Base-by-base conservation (phyloP, 2,113 vertebrate genomes). In the Rostratula benghalensis region DNA sequence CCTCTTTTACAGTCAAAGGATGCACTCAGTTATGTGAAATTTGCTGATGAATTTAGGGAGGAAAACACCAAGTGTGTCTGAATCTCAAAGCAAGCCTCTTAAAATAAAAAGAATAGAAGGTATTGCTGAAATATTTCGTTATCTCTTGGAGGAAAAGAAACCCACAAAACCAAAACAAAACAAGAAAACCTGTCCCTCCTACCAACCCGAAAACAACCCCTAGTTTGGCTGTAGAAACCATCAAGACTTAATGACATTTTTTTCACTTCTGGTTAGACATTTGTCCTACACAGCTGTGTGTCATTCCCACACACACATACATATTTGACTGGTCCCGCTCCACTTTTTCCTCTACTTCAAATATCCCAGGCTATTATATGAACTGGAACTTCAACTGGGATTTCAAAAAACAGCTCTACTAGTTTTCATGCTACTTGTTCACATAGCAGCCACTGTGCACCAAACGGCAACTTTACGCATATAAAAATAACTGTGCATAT, bases 31-130 rank as follows among this genome's bases (percentile, higher is more conserved):
- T 86, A 78, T 16, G 9, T 48, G 91, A 63, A 94, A 96, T 93
- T 81, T 89, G 60, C 73, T 70, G 83, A 94, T 28, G 87, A 96
- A 89, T 65, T 81, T 96, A 37, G n/a, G 50, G 87, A 85, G 6
- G 75, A 81, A 93, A 94, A 92, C 68, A 89, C 39, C 39, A 78
- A 28, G 68, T 89, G 78, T 18, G 0, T 13, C 43, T 41, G 63
- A 83, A 93, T 65, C 67, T 31, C 43, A 92, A 77, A 94, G 45
- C 8, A 2, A 91, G 56, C 11, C 50, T 57, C 79, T 39, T 89
- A 60, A 95, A 94, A 43, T 12, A 67, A 31, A 31, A 51, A 90
- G 90, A 87, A 39, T 3, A 43, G n/a, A 89, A 89, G 6, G 30
- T 60, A 83, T 61, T 83, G 75, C 50, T 61, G 30, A 92, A 93